These are phyloP conservation scores for Pygocentrus nattereri DNA, from an alignment of 2,797 vertebrate species.

Conservation along the genomic window DNA sequence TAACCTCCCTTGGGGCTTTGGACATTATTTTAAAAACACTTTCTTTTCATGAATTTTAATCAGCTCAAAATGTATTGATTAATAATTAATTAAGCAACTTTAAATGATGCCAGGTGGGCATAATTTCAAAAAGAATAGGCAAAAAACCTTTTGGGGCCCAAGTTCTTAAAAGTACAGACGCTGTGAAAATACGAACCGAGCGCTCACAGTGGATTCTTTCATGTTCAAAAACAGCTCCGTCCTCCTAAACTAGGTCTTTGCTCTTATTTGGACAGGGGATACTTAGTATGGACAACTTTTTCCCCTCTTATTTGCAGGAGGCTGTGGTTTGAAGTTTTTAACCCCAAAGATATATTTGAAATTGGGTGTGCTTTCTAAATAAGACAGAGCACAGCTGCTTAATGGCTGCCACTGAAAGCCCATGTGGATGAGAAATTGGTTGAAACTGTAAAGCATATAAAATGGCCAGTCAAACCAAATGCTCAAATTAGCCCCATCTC, in stretches of 20 bases:
- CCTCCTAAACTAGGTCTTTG: slow-evolving; percentile 66
- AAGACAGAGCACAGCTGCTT: slow-evolving; percentile 33
- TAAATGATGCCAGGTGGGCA: slow-evolving; percentile 85
- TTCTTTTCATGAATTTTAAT: slow-evolving; percentile 87
- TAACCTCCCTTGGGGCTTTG: slow-evolving; percentile 76
- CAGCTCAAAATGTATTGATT: slow-evolving; percentile 83
- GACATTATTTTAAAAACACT: slow-evolving; percentile 84
- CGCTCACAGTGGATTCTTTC: slow-evolving; percentile 66
- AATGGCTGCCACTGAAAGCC: slow-evolving; percentile 38
- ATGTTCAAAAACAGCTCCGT: slow-evolving; percentile 73
- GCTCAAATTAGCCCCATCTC: slow-evolving; percentile 5
- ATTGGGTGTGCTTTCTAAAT: slow-evolving; percentile 28
- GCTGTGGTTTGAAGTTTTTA: slow-evolving; percentile 69
- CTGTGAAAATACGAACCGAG: slow-evolving; percentile 62
- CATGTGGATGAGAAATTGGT: slow-evolving; percentile 33
- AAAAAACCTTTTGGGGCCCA: slow-evolving; percentile 73
- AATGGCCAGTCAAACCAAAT: slow-evolving; percentile 21
- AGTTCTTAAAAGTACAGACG: slow-evolving; percentile 74
- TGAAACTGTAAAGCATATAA: slow-evolving; percentile 36
- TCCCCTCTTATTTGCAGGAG: slow-evolving; percentile 60
- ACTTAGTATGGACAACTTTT: slow-evolving; percentile 58
- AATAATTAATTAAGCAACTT: slow-evolving; percentile 87
- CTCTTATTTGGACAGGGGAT: slow-evolving; percentile 72
- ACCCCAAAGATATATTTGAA: slow-evolving; percentile 58
- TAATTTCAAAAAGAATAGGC: slow-evolving; percentile 79